These are phyloP conservation scores for Sakesphorus luctuosus DNA, from an alignment of 2,113 vertebrate genomes.

Conservation along the genomic window DNA sequence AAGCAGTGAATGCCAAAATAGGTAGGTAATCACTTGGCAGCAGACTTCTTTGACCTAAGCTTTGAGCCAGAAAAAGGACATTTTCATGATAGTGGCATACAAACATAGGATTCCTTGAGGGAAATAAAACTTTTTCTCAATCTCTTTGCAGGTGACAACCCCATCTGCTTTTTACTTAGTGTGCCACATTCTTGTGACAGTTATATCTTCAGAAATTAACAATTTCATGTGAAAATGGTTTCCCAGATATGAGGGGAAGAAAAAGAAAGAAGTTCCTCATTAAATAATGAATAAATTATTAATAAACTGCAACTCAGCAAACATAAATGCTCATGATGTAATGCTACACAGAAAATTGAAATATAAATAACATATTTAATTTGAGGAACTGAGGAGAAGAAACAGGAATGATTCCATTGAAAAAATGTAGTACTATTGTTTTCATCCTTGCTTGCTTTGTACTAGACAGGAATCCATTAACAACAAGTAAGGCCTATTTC, in stretches of 20 bases:
- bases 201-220: background rate
- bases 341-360: background rate
- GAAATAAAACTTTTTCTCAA: constrained; percentile 38
- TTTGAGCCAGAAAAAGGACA: background rate
- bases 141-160: constrained; percentile 12
- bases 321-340: background rate
- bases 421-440: background rate
- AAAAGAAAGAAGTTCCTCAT: background rate
- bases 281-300: background rate
- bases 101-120: constrained; percentile 18
- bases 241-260: background rate
- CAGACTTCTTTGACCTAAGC: background rate
- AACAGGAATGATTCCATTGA: background rate
- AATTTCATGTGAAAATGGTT: background rate
- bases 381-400: background rate
- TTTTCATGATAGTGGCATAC: constrained; percentile 15
- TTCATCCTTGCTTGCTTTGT: background rate
- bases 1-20: constrained; percentile 34
- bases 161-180: constrained; percentile 13
- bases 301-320: background rate
- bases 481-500: background rate
- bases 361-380: background rate
- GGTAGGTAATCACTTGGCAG: constrained; percentile 53
- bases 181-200: background rate
- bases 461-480: constrained; percentile 17